Percentiles rank a stretch among this genome's conserved stretches.
Conservation (phyloP, 2,113 vertebrate genomes). For the Gambusia affinis region DNA sequence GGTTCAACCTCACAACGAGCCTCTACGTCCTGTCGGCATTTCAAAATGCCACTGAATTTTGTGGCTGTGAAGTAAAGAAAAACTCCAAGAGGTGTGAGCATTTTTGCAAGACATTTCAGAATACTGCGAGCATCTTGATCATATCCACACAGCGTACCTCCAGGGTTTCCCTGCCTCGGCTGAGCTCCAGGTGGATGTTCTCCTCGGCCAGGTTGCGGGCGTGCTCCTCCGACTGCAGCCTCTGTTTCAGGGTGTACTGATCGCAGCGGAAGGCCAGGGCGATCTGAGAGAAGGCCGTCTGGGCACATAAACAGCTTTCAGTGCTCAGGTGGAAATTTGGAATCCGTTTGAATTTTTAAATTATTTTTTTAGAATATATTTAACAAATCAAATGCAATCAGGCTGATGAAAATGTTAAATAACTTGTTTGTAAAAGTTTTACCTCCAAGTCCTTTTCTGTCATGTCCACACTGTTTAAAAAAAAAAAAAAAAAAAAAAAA, state of each 20-base stretch:
- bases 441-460: conserved; percentile 88
- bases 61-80: not conserved
- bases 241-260: conserved; percentile 83
- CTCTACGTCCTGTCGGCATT: not conserved
- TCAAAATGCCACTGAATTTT: not conserved
- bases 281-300: conserved; percentile 85
- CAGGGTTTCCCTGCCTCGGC: conserved; percentile 77
- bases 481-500: not conserved
- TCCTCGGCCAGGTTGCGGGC: conserved; percentile 85
- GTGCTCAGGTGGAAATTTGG: not conserved
- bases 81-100: not conserved
- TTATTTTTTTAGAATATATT: not conserved
- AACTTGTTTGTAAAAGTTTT: conserved; percentile 19
- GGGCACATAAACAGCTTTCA: accelerated
- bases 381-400: not conserved
- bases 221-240: conserved; percentile 85
- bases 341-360: not conserved
- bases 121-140: not conserved
- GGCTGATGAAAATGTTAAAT: not conserved
- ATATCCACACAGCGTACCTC: conserved; percentile 71
- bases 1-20: not conserved
- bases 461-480: conserved; percentile 78
- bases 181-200: conserved; percentile 85
- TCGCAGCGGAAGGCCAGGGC: conserved; percentile 85
- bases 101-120: not conserved